Evolutionary conservation across 1,140 invertebrate species (phyloP), one percentile per base, ranked within the genome.

Genomic region (Maniola jurtina): DNA sequence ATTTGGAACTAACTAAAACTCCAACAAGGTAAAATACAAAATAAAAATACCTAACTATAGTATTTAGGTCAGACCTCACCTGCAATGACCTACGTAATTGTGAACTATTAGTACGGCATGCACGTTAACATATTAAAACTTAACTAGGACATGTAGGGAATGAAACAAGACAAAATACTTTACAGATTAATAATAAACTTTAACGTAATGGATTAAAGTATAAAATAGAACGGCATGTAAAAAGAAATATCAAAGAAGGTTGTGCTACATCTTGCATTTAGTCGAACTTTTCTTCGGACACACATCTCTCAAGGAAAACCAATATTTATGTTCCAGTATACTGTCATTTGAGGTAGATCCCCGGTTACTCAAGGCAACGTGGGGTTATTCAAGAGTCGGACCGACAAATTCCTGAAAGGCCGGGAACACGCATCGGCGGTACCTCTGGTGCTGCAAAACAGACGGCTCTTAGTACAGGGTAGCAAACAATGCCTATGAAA

Each of bases 111-210:
- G 66, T 68, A 63, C 54, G 66, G 61, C 66, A 38, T 52, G 60
- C 66, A 56, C 66, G 66, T 68, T 57, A 57, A 60, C 45, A 58
- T 68, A 63, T 68, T 68, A 68, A 68, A 68, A 62, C 60, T 68
- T 68, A 68, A 68, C 60, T 68, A 63, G 55, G 55, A 68, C 55
- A 68, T 67, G 65, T 62, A 57, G 42, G 52, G 54, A 56, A 55
- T 50, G 59, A 62, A 67, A 62, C 60, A 35, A 40, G 15, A 62
- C 42, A 55, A 52, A 15, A 34, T 42, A 56, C 3, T 7, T 0
- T 40, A 13, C 2, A 16, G 11, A 13, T 15, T 11, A 61, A 61
- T 61, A 16, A 57, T 36, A 45, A 16, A 16, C 25, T 7, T 57
- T 9, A 8, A 7, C 0, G 0, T 10, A 48, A 36, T 13, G 40